Percentiles rank a stretch among this genome's conserved stretches.
Evolutionary conservation across 2,113 vertebrate species (phyloP).

Genomic region (Lontra canadensis): DNA sequence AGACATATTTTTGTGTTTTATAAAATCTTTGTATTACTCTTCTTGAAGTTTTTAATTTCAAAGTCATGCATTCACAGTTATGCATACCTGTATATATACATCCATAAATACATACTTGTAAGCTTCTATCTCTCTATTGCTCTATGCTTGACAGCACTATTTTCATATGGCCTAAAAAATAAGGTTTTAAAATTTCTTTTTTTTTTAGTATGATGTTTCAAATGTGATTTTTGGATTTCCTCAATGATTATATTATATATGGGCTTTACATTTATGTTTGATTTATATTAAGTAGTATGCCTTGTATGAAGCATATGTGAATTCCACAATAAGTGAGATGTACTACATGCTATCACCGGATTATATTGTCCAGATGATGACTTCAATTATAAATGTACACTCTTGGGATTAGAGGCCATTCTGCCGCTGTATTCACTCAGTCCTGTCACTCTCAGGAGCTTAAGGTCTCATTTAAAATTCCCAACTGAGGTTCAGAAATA

Average conservation of each 20-base stretch:
- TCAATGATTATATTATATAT: not conserved
- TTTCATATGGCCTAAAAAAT: conserved; percentile 22
- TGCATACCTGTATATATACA: not conserved
- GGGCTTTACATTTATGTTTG: conserved; percentile 48
- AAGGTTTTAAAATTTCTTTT: conserved; percentile 35
- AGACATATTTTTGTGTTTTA: not conserved
- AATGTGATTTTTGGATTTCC: conserved; percentile 27
- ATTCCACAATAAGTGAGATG: not conserved
- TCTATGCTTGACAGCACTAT: conserved; percentile 4
- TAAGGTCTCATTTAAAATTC: conserved; percentile 63
- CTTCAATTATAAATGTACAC: conserved; percentile 29
- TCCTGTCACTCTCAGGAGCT: conserved; percentile 37
- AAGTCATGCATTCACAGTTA: not conserved
- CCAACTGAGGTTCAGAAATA: conserved; percentile 49
- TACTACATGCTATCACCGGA: not conserved
- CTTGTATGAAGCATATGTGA: not conserved
- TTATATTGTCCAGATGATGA: conserved; percentile 24
- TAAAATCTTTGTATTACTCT: not conserved
- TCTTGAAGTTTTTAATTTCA: conserved; percentile 52
- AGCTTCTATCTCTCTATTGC: not conserved
- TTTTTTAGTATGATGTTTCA: conserved; percentile 24
- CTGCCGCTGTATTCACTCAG: not conserved
- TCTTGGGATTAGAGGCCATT: conserved; percentile 27
- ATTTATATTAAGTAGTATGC: conserved; percentile 11
- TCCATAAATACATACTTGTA: not conserved